These are phyloP conservation scores for Pandemis heparana DNA, from an alignment of 2,888 invertebrate species.

Conservation along the genomic window DNA sequence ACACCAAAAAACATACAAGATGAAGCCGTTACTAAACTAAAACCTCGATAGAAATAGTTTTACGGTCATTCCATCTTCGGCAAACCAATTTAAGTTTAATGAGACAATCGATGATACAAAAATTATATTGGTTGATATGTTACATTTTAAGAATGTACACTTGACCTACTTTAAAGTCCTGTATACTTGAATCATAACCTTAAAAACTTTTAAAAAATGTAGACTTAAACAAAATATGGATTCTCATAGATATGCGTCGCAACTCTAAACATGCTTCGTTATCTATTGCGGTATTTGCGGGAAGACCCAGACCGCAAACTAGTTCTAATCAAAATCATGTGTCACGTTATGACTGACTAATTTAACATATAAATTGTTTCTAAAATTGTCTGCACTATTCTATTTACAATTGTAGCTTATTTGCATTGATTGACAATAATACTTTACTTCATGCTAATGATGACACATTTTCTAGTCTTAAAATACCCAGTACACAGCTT, in stretches of 20 bases:
- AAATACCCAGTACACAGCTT: too few species aligned
- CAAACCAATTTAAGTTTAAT: too few species aligned
- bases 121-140: too few species aligned
- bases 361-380: neutral
- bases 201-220: neutral
- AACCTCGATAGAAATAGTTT: too few species aligned
- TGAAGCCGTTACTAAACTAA: too few species aligned
- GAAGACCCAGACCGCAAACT: conserved; percentile 24
- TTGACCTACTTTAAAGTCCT: too few species aligned
- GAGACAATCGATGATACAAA: too few species aligned
- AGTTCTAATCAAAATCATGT: conserved; percentile 20
- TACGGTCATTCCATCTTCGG: too few species aligned
- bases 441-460: too few species aligned
- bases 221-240: neutral
- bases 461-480: too few species aligned
- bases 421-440: neutral
- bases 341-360: conserved; percentile 18
- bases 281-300: conserved; percentile 34
- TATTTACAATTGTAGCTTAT: neutral
- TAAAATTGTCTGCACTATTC: neutral
- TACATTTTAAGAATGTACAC: too few species aligned
- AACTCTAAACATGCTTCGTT: conserved; percentile 14
- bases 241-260: neutral
- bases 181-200: neutral
- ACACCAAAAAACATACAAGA: too few species aligned